Conservation (phyloP, 2,113 vertebrate species). For the Sander vitreus region DNA sequence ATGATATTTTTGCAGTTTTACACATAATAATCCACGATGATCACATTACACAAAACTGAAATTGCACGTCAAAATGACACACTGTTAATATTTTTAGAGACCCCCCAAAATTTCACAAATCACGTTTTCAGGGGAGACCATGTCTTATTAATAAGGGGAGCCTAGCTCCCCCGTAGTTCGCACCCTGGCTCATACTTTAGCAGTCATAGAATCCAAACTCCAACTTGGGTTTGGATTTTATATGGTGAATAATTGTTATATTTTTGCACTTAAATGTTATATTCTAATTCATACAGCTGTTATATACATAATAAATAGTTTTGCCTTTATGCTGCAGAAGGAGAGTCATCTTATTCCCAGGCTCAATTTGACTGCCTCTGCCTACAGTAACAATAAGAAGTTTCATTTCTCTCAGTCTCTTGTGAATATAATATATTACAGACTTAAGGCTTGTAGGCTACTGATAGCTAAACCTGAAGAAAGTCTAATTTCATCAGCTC, state of each 20-base stretch:
- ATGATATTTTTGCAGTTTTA: no score
- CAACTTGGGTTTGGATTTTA: neutral
- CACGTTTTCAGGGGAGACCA: no score
- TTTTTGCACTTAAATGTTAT: neutral
- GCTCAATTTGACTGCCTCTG: neutral
- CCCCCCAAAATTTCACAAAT: no score
- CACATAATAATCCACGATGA: no score
- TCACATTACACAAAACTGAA: no score
- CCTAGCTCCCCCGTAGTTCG: no score
- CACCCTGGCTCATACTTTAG: neutral
- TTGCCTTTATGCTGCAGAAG: neutral
- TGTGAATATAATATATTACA: neutral
- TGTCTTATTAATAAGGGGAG: no score
- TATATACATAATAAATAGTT: no score
- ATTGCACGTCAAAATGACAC: no score
- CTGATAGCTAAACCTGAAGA: neutral
- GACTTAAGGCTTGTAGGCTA: neutral
- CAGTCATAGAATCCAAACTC: neutral
- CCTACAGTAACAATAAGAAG: no score
- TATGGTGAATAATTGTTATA: neutral
- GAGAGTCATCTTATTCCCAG: neutral
- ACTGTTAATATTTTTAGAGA: no score
- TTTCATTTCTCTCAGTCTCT: neutral
- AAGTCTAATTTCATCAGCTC: neutral
- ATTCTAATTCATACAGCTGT: neutral